Evolutionary conservation across 2,113 vertebrate species (phyloP).

Genomic region (Nibea coibor): DNA sequence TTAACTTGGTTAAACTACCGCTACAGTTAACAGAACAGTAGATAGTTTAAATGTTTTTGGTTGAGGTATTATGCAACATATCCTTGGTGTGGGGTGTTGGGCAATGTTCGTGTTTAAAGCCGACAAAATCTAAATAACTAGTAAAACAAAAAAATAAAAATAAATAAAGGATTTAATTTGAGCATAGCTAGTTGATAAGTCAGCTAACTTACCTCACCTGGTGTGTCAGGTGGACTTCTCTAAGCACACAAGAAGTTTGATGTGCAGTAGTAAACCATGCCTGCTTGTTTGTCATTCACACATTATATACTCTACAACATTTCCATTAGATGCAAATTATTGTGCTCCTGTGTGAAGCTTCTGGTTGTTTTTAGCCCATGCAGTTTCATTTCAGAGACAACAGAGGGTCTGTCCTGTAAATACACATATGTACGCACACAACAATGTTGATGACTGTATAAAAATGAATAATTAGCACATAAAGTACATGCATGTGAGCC

Average conservation of each 20-base stretch:
- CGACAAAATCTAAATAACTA: background rate
- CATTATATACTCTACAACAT: background rate
- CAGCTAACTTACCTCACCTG: background rate
- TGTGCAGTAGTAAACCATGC: too few species aligned
- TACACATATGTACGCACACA: background rate
- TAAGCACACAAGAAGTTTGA: background rate
- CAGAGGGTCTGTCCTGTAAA: conserved; percentile 8
- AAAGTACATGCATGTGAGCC: conserved; percentile 12
- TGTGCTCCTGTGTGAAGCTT: background rate
- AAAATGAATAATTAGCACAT: background rate
- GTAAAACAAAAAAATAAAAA: background rate
- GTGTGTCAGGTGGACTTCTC: background rate
- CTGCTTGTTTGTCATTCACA: background rate
- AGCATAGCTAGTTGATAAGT: background rate
- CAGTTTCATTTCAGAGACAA: too few species aligned
- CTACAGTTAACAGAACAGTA: background rate
- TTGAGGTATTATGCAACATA: background rate
- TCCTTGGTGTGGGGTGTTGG: background rate
- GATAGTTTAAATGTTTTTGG: background rate
- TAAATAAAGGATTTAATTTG: background rate
- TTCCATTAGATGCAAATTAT: background rate
- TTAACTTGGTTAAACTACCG: background rate
- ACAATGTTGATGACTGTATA: background rate
- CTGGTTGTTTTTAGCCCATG: background rate
- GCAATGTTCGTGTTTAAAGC: background rate